Conservation (phyloP, 2,888 invertebrate genomes). For the Limenitis camilla region DNA sequence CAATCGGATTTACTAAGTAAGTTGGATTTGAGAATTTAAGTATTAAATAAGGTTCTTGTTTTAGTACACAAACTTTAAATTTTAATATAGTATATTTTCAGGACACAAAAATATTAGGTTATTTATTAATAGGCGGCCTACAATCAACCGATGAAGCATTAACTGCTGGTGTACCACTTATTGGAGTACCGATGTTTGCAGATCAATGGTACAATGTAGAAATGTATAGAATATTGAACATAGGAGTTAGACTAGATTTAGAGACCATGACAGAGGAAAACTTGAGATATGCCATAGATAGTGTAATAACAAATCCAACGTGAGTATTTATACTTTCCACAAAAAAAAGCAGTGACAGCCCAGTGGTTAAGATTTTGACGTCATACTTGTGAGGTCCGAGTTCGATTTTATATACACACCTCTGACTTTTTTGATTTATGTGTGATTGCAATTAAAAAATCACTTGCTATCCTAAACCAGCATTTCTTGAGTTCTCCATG, state of each 20-base stretch:
- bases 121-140: conserved; percentile 49
- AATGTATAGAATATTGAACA: conserved; percentile 6
- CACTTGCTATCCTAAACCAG: too few relatives aligned
- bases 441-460: too few relatives aligned
- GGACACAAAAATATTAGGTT: conserved; percentile 55
- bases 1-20: conserved; percentile 39
- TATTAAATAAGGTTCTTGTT: background rate
- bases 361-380: background rate
- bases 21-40: conserved; percentile 9
- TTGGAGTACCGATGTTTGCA: conserved; percentile 48
- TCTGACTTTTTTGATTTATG: too few relatives aligned
- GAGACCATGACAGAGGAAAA: conserved; percentile 25
- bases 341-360: background rate
- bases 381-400: too few relatives aligned
- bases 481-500: too few relatives aligned
- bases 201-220: conserved; percentile 48
- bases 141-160: conserved; percentile 59
- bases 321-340: conserved; percentile 4
- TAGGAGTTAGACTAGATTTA: conserved; percentile 18
- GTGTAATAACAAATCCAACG: conserved; percentile 24
- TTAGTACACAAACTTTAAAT: background rate
- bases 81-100: conserved; percentile 24
- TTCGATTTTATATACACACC: too few relatives aligned
- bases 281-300: conserved; percentile 26
- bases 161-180: conserved; percentile 42